Conservation (phyloP, 2,113 vertebrate genomes). For the Parotia lawesii region DNA sequence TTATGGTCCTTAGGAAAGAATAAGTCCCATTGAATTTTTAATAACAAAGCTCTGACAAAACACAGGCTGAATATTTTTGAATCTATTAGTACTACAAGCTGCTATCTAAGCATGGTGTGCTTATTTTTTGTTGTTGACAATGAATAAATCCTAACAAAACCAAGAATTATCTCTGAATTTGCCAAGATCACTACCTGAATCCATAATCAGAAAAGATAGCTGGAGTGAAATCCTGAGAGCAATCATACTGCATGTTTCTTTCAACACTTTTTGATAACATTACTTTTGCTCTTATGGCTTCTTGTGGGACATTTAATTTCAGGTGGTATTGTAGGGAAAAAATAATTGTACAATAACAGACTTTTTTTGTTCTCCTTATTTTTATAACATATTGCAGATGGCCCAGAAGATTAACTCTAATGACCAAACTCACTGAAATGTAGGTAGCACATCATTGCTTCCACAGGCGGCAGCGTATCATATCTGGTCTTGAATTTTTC, state of each 20-base stretch:
- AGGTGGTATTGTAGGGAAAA: neutral
- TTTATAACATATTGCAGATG: neutral
- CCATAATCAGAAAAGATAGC: neutral
- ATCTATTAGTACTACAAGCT: neutral
- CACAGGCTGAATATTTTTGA: neutral
- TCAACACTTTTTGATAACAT: neutral
- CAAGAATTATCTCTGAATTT: neutral
- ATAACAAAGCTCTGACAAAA: neutral
- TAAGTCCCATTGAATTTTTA: neutral
- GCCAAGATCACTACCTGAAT: neutral
- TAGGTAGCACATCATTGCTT: neutral
- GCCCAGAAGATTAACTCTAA: neutral
- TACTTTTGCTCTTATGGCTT: neutral
- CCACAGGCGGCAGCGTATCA: neutral
- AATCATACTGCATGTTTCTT: neutral
- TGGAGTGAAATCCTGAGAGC: neutral
- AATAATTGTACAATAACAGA: neutral
- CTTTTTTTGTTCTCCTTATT: neutral
- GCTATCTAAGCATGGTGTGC: neutral
- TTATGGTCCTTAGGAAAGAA: neutral
- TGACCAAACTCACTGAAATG: neutral
- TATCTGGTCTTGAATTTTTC: neutral
- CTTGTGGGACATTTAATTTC: neutral
- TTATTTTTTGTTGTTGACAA: neutral
- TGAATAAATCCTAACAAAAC: neutral